Conservation (phyloP, 2,888 invertebrate genomes). For the Nasonia oneida region DNA sequence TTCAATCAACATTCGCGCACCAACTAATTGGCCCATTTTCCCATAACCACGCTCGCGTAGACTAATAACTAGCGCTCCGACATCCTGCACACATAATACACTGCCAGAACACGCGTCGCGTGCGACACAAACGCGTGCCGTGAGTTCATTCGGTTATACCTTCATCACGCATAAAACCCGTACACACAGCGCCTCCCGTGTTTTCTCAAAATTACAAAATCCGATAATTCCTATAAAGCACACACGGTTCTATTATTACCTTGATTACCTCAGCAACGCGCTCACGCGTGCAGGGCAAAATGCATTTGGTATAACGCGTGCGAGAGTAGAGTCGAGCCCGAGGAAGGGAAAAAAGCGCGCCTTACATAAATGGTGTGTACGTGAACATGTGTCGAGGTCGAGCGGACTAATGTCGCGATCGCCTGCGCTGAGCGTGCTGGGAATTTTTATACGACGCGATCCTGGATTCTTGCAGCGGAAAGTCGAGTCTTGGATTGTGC, state of each 20-base stretch:
- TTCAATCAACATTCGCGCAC: constrained; percentile 48
- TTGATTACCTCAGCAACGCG: constrained; percentile 14
- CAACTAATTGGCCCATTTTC: constrained; percentile 53
- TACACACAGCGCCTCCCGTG: not conserved
- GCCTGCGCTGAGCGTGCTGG: constrained; percentile 53
- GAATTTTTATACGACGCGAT: constrained; percentile 55
- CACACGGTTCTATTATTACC: constrained; percentile 17
- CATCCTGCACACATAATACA: not conserved
- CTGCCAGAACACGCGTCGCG: constrained; percentile 14
- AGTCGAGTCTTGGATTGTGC: not conserved
- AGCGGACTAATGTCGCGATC: constrained; percentile 51
- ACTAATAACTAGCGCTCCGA: constrained; percentile 28
- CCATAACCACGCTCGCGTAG: constrained; percentile 24
- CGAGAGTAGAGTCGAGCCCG: not conserved
- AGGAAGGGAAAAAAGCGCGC: not conserved
- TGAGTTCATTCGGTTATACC: constrained; percentile 17
- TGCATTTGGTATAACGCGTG: not conserved
- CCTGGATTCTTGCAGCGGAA: constrained; percentile 38
- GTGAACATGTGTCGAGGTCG: not conserved
- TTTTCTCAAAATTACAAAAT: constrained; percentile 38
- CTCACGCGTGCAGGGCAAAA: not conserved
- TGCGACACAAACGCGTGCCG: not conserved
- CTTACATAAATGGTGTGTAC: not conserved
- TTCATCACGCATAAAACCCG: not conserved
- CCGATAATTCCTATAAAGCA: constrained; percentile 20